Conservation (phyloP, 1,140 invertebrate genomes). For the Drosophila punjabiensis region DNA sequence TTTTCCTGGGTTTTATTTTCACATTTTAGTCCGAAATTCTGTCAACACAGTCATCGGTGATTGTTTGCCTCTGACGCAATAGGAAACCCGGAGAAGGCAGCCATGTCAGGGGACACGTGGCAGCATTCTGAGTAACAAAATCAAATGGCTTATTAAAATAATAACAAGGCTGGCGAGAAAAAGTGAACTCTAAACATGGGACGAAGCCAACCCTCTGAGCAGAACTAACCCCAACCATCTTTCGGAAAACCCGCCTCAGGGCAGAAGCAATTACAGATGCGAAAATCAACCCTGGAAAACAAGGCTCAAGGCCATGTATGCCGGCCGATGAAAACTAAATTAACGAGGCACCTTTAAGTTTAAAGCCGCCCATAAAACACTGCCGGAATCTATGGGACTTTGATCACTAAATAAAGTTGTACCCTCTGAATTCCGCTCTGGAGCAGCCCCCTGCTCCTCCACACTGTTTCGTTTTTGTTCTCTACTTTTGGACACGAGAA, state of each 20-base stretch:
- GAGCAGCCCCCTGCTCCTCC: not conserved
- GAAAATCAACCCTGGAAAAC: slow-evolving; percentile 66
- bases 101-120: slow-evolving; percentile 55
- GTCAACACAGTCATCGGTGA: not conserved
- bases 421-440: not conserved
- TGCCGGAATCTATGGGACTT: slow-evolving; percentile 44
- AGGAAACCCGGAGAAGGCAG: slow-evolving; percentile 1
- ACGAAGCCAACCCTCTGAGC: slow-evolving; percentile 53
- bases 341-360: slow-evolving; percentile 48
- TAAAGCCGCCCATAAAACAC: slow-evolving; percentile 28
- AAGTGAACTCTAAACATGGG: slow-evolving; percentile 40
- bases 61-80: slow-evolving; percentile 37
- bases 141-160: slow-evolving; percentile 18
- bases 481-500: slow-evolving; percentile 19
- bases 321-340: slow-evolving; percentile 6
- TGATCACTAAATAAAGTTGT: slow-evolving; percentile 63
- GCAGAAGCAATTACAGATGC: slow-evolving; percentile 40
- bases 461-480: slow-evolving; percentile 16
- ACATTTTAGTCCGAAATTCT: not conserved
- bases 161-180: slow-evolving; percentile 23
- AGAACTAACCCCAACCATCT: slow-evolving; percentile 43
- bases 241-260: slow-evolving; percentile 1
- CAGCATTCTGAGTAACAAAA: slow-evolving; percentile 65
- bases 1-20: not conserved
- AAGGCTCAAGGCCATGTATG: slow-evolving; percentile 61